phyloP scores from a whole-genome alignment of 2,888 invertebrate genomes.

The Periphyllus acericola region DNA sequence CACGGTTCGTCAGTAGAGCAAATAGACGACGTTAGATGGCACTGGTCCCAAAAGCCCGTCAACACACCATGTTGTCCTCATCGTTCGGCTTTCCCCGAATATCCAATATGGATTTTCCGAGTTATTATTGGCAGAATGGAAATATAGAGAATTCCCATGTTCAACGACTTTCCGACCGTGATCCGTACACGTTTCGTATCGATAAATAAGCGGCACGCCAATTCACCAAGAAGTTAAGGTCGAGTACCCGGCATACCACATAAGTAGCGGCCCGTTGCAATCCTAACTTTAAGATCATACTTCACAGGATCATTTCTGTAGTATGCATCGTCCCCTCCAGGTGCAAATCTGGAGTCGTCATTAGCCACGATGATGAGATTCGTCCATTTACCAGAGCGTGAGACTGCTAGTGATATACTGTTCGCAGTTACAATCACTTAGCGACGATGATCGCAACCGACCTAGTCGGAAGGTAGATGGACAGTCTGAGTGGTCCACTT shows the following conservation, averaged over 20 bases:
- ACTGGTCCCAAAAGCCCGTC: no score
- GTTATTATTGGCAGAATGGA: no score
- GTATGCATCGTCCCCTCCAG: constrained; percentile 60
- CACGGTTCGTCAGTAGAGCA: no score
- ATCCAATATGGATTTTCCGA: no score
- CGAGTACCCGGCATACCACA: background rate
- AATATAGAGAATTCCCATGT: no score
- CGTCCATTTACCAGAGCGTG: constrained; percentile 42
- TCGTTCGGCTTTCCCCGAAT: no score
- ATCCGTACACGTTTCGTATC: no score
- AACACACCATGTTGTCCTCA: no score
- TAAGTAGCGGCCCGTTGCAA: background rate
- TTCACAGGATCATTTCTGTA: constrained; percentile 62
- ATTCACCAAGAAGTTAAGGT: background rate
- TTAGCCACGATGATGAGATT: constrained; percentile 54
- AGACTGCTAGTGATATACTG: background rate
- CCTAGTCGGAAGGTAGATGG: background rate
- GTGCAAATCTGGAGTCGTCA: constrained; percentile 59
- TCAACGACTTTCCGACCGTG: no score
- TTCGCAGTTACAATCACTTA: background rate
- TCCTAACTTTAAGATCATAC: constrained; percentile 34
- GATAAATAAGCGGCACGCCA: no score
- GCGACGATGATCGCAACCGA: constrained; percentile 54
- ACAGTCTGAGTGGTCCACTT: constrained; percentile 49
- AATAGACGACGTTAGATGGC: no score